A percentile compares a stretch with the other conserved stretches of the same genome.
phyloP scores from a whole-genome alignment of 53 echinoderm and acorn worm species.

The Crossaster papposus region DNA sequence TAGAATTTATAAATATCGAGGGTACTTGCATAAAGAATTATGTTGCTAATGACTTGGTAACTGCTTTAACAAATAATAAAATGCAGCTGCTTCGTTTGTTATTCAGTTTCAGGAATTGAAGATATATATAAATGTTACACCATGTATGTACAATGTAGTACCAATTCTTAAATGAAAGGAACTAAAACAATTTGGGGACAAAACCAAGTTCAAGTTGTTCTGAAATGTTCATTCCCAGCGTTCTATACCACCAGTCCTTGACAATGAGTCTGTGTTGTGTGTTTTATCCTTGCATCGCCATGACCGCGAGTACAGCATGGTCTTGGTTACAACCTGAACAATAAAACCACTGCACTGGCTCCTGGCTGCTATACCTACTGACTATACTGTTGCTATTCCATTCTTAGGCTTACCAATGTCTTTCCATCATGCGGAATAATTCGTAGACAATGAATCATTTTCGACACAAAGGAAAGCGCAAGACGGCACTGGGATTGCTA shows the following conservation, averaged over 20 bases:
- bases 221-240: too few relatives aligned
- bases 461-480: conserved; percentile 30
- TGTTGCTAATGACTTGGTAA: not conserved
- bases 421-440: conserved; percentile 49
- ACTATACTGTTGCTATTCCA: conserved; percentile 51
- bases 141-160: too few relatives aligned
- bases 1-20: not conserved
- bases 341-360: not conserved
- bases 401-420: conserved; percentile 14
- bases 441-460: conserved; percentile 46
- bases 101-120: not conserved
- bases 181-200: too few relatives aligned
- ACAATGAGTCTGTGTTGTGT: not conserved
- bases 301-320: conserved; percentile 20
- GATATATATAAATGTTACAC: too few relatives aligned
- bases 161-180: too few relatives aligned
- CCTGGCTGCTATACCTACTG: conserved; percentile 30
- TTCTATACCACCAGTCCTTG: not conserved
- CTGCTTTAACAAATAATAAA: not conserved
- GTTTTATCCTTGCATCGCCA: not conserved
- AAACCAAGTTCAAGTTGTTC: too few relatives aligned
- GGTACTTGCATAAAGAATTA: not conserved
- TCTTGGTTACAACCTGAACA: conserved; percentile 1
- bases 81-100: not conserved
- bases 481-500: conserved; percentile 18